Evolutionary conservation across 2,113 vertebrate genomes (phyloP), one percentile per base, ranked within the genome.

Genomic region (Ahaetulla prasina): DNA sequence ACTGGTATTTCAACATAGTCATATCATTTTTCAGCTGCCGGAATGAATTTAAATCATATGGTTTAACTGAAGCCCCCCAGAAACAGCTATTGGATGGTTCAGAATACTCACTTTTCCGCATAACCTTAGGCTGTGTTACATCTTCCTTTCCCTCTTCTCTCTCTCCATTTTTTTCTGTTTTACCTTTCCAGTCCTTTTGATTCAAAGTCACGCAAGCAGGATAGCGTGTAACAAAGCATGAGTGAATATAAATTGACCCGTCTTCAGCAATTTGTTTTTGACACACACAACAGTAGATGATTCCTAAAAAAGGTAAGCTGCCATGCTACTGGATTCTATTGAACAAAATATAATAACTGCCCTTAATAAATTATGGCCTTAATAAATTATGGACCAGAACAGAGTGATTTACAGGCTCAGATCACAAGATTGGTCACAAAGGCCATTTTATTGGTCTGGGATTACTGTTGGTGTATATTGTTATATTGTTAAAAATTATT

Each of bases 191-290:
- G 20, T 22, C 74, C 18, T 43, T 80, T 43, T 80, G 74, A 20
- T 80, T 43, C 74, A 80, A 80, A 80, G 16, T 39, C 68, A 80
- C 7, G 7, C 68, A 80, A 39, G 35, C 35, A 92, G 60, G 50
- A 10, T n/a, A 39, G 18, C 20, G 8, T 55, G 88, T 74, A 92
- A 63, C 50, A 20, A 54, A 92, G 53, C 88, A 60, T 89, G 54
- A 89, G 50, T 89, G 88, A 92, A 86, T 92, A 85, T 43, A 89
- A 92, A 25, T 27, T 85, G 88, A 43, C 92, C 85, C 11, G n/a
- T 63, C 54, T 50, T 92, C 80, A 86, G 91, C 54, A 43, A 30
- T 90, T 55, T 52, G 80, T 60, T 92, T 92, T 84, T 85, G 53
- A 89, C 88, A 25, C 92, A 63, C 9, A 27, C 22, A 86, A 63